phyloP scores from a whole-genome alignment of 2,113 vertebrate genomes.

The Lycaon pictus region DNA sequence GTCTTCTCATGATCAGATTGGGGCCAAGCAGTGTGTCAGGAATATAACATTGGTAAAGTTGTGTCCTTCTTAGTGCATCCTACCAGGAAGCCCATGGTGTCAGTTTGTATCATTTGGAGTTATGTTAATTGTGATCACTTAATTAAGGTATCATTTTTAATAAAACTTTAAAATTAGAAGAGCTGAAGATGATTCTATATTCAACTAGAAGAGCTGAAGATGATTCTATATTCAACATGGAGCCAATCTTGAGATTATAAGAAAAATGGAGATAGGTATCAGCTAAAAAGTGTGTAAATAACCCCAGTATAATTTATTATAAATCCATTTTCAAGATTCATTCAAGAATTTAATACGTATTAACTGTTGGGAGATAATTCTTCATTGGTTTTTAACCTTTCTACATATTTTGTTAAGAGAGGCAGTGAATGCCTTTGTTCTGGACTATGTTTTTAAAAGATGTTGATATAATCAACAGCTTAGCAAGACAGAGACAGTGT shows the following conservation, averaged over 20 bases:
- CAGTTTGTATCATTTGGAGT: background rate
- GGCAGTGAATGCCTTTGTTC: background rate
- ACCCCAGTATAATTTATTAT: background rate
- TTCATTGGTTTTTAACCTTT: background rate
- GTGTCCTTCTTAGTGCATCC: background rate
- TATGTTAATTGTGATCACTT: background rate
- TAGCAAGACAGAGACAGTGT: background rate
- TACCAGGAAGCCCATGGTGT: background rate
- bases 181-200: background rate
- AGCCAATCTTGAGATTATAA: background rate
- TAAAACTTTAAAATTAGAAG: conserved; percentile 32
- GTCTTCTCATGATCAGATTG: background rate
- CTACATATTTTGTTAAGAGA: background rate
- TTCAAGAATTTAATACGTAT: background rate
- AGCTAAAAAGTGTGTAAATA: background rate
- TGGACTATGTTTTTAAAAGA: background rate
- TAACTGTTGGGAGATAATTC: background rate
- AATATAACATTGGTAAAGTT: background rate
- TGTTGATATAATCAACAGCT: background rate
- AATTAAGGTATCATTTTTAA: background rate
- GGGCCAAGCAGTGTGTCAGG: background rate
- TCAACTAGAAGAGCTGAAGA: background rate
- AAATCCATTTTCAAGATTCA: conserved; percentile 32
- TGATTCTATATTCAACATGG: background rate
- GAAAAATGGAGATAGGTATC: background rate